A percentile compares a stretch with the other conserved stretches of the same genome.
Evolutionary conservation across 2,113 vertebrate species (phyloP).

Genomic region (Pseudopipra pipra): DNA sequence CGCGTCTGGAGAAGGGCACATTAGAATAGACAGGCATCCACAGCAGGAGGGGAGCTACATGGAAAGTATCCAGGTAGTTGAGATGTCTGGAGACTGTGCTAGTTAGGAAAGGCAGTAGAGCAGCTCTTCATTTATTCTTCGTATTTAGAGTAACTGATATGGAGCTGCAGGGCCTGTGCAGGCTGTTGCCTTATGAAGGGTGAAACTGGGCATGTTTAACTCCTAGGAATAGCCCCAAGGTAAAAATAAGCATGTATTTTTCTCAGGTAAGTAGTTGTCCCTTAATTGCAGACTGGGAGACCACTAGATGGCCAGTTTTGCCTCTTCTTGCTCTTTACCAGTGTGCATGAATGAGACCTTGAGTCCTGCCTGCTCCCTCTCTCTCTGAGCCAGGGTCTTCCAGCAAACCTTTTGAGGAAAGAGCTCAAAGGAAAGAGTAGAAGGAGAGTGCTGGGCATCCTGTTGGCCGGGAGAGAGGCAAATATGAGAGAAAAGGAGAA

Average conservation of each 20-base stretch:
- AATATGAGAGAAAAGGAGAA: neutral
- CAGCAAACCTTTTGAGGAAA: neutral
- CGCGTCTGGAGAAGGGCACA: neutral
- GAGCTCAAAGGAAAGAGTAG: neutral
- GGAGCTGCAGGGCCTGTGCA: neutral
- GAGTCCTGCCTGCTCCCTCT: neutral
- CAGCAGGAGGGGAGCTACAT: neutral
- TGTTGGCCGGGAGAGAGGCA: neutral
- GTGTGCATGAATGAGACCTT: neutral
- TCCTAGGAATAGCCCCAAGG: neutral
- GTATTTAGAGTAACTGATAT: neutral
- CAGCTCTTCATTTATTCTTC: neutral
- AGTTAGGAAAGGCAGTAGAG: neutral
- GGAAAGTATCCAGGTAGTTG: accelerated
- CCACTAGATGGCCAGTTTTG: neutral
- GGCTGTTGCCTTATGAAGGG: neutral
- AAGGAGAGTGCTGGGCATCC: neutral
- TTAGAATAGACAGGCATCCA: neutral
- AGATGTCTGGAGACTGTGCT: neutral
- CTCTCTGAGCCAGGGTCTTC: neutral
- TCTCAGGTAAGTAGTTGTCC: neutral
- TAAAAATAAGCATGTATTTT: neutral
- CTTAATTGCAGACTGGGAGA: neutral
- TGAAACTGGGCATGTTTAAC: neutral
- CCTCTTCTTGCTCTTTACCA: neutral